phyloP scores from a whole-genome alignment of 2,888 invertebrate genomes.

The Agapostemon virescens region DNA sequence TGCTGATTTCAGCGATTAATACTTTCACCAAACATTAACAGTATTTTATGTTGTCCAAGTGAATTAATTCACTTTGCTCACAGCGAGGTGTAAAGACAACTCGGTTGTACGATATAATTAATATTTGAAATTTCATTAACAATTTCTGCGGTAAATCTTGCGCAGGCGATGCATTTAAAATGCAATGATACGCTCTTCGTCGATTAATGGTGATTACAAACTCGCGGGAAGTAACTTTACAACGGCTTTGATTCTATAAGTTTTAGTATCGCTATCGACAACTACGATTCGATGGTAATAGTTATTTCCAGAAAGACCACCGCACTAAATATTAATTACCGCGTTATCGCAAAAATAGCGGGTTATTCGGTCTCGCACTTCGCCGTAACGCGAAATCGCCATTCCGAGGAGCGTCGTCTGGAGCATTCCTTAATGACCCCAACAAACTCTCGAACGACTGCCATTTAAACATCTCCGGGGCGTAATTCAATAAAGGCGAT shows the following conservation, averaged over 20 bases:
- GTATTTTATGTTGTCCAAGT: not conserved
- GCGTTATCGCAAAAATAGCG: not conserved
- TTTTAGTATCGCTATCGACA: not conserved
- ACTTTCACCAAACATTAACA: not conserved
- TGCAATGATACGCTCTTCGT: not conserved
- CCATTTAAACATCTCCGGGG: not conserved
- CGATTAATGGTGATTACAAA: not conserved
- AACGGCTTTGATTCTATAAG: not conserved
- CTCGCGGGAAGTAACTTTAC: not conserved
- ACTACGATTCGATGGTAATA: not conserved
- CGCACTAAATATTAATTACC: not conserved
- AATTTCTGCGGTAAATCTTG: not conserved
- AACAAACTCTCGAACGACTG: conserved; percentile 7
- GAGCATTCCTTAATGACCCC: not conserved
- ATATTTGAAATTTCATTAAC: not conserved
- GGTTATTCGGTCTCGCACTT: not conserved
- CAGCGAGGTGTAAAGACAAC: not conserved
- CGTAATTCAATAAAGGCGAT: conserved; percentile 1
- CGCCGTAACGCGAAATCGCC: not conserved
- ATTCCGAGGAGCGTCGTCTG: not conserved
- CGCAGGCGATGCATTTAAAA: not conserved
- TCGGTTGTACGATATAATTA: not conserved
- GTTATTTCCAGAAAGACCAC: not conserved
- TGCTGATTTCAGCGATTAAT: not conserved
- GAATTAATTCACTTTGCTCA: not conserved